These are phyloP conservation scores for Agrenia bidenticulata DNA, from an alignment of 2,888 invertebrate genomes.

Conservation along the genomic window DNA sequence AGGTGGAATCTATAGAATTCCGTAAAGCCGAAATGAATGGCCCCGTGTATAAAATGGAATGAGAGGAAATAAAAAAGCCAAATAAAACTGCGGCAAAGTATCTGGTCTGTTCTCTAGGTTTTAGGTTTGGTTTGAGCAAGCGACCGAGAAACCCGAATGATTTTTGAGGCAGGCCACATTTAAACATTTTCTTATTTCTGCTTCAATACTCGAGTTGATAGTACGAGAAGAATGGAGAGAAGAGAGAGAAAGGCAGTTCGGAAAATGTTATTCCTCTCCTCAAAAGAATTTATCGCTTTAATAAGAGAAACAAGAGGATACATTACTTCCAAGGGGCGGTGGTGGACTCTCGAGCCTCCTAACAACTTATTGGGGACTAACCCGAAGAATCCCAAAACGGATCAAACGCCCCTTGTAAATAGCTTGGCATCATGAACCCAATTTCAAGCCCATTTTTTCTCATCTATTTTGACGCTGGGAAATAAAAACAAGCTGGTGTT, in stretches of 20 bases:
- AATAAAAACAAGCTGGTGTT: constrained; percentile 10
- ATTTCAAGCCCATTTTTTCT: constrained; percentile 34
- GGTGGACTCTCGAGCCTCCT: neutral
- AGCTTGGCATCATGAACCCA: constrained; percentile 36
- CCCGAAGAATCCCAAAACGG: neutral
- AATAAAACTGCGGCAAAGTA: constrained; percentile 11
- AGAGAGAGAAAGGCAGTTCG: constrained; percentile 37
- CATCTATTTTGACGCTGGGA: constrained; percentile 9
- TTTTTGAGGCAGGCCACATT: constrained; percentile 52
- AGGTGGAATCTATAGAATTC: no score
- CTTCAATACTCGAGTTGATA: neutral
- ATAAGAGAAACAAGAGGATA: constrained; percentile 45
- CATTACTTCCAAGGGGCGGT: constrained; percentile 17
- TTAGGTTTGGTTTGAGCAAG: neutral
- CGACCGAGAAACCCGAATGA: constrained; percentile 44
- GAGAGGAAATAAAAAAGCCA: constrained; percentile 11
- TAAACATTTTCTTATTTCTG: constrained; percentile 11
- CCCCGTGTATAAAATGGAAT: neutral
- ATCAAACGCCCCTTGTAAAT: constrained; percentile 22
- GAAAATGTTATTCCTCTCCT: constrained; percentile 38
- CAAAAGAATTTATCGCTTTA: constrained; percentile 49
- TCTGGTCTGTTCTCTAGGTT: constrained; percentile 4
- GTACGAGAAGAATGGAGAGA: no score
- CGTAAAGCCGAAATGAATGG: constrained; percentile 6
- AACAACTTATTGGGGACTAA: neutral